Percentiles rank a stretch among this genome's conserved stretches.
phyloP scores from a whole-genome alignment of 2,113 vertebrate species.

The Rhea pennata region DNA sequence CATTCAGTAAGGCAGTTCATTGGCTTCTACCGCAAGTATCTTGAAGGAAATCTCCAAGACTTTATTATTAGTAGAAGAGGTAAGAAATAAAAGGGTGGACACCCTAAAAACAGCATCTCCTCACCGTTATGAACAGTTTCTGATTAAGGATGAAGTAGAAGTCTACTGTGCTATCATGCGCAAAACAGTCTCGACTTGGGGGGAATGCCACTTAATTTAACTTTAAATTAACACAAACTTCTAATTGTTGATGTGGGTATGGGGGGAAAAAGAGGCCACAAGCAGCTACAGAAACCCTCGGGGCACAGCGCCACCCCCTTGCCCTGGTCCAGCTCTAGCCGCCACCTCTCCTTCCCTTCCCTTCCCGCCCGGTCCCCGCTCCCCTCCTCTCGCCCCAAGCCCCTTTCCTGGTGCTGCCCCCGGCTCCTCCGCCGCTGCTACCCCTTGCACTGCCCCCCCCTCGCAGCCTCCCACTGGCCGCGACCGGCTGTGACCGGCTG shows the following conservation, averaged over 20 bases:
- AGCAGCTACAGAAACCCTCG: not conserved
- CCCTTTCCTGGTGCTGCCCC: no score
- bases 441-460: no score
- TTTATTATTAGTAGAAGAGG: not conserved
- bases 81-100: not conserved
- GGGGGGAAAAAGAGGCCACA: not conserved
- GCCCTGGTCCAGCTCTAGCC: no score
- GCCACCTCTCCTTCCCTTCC: not conserved
- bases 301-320: no score
- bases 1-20: not conserved
- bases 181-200: not conserved
- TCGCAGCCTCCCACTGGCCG: no score
- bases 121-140: not conserved
- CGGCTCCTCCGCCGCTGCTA: no score
- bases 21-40: not conserved
- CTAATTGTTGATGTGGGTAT: not conserved
- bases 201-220: not conserved
- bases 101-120: not conserved
- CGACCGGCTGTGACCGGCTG: not conserved
- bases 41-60: not conserved
- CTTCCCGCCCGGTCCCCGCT: no score
- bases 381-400: no score
- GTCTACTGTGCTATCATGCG: not conserved
- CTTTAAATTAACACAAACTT: not conserved
- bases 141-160: not conserved